Conservation (phyloP, 2,113 vertebrate genomes). For the Prolemur simus region DNA sequence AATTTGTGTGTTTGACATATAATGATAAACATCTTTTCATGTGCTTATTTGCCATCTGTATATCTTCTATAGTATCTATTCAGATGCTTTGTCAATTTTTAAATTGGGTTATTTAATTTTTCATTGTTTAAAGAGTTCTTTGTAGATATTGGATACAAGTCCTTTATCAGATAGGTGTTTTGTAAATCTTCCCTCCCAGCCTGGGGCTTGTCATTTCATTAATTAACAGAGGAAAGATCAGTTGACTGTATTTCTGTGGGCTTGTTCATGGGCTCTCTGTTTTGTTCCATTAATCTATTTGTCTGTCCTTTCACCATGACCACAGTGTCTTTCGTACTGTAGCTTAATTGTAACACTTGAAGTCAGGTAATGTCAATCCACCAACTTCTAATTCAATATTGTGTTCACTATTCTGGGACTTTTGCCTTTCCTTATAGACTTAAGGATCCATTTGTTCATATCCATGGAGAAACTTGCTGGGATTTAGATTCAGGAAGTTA, state of each 20-base stretch:
- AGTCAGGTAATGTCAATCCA: neutral
- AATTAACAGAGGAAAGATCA: neutral
- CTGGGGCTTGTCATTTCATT: neutral
- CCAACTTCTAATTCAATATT: neutral
- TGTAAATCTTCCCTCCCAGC: neutral
- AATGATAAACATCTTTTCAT: neutral
- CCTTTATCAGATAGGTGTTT: neutral
- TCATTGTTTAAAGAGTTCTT: neutral
- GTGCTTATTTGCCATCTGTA: neutral
- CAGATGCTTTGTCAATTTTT: neutral
- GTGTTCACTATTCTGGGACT: neutral
- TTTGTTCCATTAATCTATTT: neutral
- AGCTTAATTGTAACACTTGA: neutral
- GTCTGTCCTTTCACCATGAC: neutral
- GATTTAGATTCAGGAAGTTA: neutral
- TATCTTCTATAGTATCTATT: neutral
- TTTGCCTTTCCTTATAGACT: neutral
- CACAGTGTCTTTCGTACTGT: neutral
- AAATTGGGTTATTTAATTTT: neutral
- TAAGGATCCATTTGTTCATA: neutral
- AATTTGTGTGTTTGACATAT: neutral
- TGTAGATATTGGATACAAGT: neutral
- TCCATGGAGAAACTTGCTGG: neutral
- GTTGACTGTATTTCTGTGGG: neutral
- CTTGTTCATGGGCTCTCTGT: neutral